Conservation (phyloP, 2,888 invertebrate species). For the Pristionchus maxplancki region DNA sequence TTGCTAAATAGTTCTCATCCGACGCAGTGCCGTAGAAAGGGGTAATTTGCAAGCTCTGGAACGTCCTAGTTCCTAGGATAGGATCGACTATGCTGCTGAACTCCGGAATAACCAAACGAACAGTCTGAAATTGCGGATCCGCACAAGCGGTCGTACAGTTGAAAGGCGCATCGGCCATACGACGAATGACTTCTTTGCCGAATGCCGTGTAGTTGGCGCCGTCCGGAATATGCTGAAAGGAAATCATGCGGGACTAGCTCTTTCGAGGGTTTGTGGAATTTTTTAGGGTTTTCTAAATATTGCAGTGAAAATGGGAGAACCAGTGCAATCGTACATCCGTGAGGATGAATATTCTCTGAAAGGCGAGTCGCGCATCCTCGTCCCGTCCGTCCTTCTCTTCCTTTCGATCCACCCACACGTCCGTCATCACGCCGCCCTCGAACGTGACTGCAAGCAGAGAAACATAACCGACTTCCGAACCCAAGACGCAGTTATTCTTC, state of each 20-base stretch:
- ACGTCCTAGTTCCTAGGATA: no score
- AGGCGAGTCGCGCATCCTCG: conserved; percentile 62
- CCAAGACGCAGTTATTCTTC: no score
- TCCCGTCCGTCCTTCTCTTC: conserved; percentile 61
- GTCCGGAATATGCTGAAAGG: background rate
- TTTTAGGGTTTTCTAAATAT: background rate
- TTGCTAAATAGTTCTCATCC: background rate
- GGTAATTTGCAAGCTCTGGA: no score
- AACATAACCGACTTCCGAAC: background rate
- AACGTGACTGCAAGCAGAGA: background rate
- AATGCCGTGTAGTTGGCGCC: conserved; percentile 30
- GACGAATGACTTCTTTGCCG: conserved; percentile 1
- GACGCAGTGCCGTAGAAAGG: no score
- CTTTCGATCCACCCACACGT: conserved; percentile 17
- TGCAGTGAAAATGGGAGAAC: background rate
- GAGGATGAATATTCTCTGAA: conserved; percentile 61
- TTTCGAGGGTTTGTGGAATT: no score
- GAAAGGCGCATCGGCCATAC: conserved; percentile 43
- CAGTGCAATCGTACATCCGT: conserved; percentile 7
- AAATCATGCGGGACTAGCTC: no score
- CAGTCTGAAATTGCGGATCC: background rate
- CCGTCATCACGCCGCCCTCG: background rate
- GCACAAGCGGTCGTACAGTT: conserved; percentile 17
- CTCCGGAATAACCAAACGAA: no score
- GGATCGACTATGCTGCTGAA: no score